phyloP scores from a whole-genome alignment of 1,140 invertebrate genomes.

The Eciton burchellii region DNA sequence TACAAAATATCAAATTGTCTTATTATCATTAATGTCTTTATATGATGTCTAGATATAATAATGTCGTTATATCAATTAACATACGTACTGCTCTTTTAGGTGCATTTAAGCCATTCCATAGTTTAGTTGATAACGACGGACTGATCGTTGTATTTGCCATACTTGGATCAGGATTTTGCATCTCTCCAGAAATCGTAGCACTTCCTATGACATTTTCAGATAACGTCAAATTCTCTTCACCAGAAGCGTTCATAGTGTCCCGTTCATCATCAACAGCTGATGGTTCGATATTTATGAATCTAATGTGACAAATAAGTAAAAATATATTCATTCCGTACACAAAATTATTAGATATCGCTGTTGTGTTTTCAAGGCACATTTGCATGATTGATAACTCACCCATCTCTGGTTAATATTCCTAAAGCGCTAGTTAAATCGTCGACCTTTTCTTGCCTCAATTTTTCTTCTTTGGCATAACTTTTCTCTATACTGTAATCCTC shows the following conservation, averaged over 20 bases:
- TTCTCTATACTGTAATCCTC: slow-evolving; percentile 92
- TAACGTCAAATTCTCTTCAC: slow-evolving; percentile 80
- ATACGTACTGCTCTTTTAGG: slow-evolving; percentile 55
- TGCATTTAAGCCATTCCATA: slow-evolving; percentile 77
- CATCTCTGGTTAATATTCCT: slow-evolving; percentile 89
- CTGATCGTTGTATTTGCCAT: slow-evolving; percentile 78
- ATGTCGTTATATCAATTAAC: slow-evolving; percentile 1
- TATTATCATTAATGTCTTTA: slow-evolving; percentile 15
- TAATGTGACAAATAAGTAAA: slow-evolving; percentile 73
- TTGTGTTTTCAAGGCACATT: too few relatives aligned
- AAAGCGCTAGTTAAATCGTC: slow-evolving; percentile 89
- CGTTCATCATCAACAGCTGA: slow-evolving; percentile 87
- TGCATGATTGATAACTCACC: too few relatives aligned
- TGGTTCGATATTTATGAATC: slow-evolving; percentile 90
- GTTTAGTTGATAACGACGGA: slow-evolving; percentile 79
- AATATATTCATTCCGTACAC: not conserved
- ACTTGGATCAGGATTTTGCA: slow-evolving; percentile 77
- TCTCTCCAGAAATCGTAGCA: slow-evolving; percentile 65
- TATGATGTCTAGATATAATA: too few relatives aligned
- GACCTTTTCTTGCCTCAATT: slow-evolving; percentile 89
- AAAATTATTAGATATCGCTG: slow-evolving; percentile 7
- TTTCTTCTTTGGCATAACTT: slow-evolving; percentile 92
- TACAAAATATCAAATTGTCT: not conserved
- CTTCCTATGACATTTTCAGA: slow-evolving; percentile 71
- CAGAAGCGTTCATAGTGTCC: slow-evolving; percentile 77